Conservation (phyloP, 1,140 invertebrate species). For the Drosophila tani region DNA sequence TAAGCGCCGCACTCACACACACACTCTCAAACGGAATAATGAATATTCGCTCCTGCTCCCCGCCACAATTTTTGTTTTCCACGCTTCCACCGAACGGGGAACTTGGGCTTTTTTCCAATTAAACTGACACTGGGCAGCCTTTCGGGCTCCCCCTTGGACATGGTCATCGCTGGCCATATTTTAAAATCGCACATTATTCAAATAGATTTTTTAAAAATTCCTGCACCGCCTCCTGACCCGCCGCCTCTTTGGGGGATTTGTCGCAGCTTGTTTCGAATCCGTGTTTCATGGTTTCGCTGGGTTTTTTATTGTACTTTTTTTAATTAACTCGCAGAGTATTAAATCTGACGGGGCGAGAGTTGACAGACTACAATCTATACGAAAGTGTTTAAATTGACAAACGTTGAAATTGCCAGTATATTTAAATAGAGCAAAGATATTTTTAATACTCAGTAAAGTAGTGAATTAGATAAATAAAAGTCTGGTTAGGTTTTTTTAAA, state of each 20-base stretch:
- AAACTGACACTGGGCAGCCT: conserved; percentile 68
- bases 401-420: too few species aligned
- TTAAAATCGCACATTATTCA: conserved; percentile 84
- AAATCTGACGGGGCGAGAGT: conserved; percentile 45
- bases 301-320: conserved; percentile 62
- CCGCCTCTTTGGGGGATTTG: conserved; percentile 40
- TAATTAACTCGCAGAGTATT: conserved; percentile 81
- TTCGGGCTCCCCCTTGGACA: conserved; percentile 38
- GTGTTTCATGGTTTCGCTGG: conserved; percentile 19
- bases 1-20: conserved; percentile 67
- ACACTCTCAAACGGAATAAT: conserved; percentile 76
- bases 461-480: too few species aligned
- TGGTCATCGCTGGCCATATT: conserved; percentile 56
- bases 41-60: conserved; percentile 65
- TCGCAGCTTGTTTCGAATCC: conserved; percentile 16
- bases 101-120: conserved; percentile 72
- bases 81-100: conserved; percentile 32
- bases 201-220: conserved; percentile 75
- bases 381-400: conserved; percentile 13
- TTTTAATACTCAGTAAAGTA: too few species aligned
- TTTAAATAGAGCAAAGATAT: too few species aligned
- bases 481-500: too few species aligned
- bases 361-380: conserved; percentile 26
- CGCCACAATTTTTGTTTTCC: conserved; percentile 45
- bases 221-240: conserved; percentile 8